Percentiles rank a stretch among this genome's conserved stretches.
Conservation (phyloP, 92 coral and sea anemone genomes). For the Porites divaricata region DNA sequence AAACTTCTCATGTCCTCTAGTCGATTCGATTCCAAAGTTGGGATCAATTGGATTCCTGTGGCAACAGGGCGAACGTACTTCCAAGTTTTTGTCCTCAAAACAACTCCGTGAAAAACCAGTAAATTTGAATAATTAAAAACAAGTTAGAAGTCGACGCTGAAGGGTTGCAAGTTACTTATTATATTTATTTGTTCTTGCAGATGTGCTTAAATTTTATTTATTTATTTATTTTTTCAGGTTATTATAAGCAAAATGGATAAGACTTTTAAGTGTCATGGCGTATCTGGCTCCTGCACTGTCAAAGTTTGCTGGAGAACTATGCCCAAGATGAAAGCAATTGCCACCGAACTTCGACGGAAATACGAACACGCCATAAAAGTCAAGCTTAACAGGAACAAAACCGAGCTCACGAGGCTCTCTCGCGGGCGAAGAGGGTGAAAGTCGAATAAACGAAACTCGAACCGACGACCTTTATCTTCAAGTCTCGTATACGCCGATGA, state of each 20-base stretch:
- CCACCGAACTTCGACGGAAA: conserved; percentile 69
- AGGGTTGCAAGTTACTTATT: background rate
- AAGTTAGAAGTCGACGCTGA: no score
- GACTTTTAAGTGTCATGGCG: conserved; percentile 91
- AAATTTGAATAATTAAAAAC: background rate
- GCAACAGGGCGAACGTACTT: no score
- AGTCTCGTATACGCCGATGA: conserved; percentile 63
- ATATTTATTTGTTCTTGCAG: no score
- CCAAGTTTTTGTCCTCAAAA: no score
- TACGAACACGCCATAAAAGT: conserved; percentile 74
- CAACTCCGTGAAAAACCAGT: no score
- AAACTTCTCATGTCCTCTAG: no score
- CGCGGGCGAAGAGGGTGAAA: conserved; percentile 69
- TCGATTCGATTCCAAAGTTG: no score
- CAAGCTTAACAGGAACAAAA: conserved; percentile 69
- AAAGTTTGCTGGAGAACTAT: conserved; percentile 80
- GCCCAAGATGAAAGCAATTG: conserved; percentile 77
- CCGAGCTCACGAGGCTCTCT: conserved; percentile 50
- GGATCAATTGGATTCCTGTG: no score
- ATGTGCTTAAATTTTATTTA: background rate
- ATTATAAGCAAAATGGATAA: conserved; percentile 80
- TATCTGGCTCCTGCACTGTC: conserved; percentile 82
- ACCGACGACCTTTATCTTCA: conserved; percentile 56
- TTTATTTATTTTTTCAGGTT: conserved; percentile 64
- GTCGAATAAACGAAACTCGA: conserved; percentile 37